Conservation (phyloP, 2,797 vertebrate species). For the Champsocephalus esox region DNA sequence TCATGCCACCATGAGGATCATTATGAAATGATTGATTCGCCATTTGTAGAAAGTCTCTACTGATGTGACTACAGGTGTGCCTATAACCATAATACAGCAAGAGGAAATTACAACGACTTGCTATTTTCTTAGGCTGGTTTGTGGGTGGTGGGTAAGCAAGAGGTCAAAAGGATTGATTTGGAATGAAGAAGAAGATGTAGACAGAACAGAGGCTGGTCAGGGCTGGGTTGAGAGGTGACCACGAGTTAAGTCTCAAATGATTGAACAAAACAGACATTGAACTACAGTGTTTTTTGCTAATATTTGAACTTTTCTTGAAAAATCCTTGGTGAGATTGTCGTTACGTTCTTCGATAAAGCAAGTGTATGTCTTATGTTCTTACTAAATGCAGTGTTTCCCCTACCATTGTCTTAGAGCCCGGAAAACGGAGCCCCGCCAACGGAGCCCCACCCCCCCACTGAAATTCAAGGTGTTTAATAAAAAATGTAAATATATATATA, state of each 20-base stretch:
- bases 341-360: no score
- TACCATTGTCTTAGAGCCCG: no score
- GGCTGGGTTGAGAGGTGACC: conserved; percentile 1
- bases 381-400: no score
- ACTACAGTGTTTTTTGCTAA: neutral
- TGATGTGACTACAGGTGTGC: conserved; percentile 6
- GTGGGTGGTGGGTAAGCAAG: conserved; percentile 19
- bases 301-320: neutral
- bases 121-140: neutral
- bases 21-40: neutral
- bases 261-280: neutral
- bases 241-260: neutral
- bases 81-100: neutral
- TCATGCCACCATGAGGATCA: neutral
- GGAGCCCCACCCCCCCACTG: no score
- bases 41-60: neutral
- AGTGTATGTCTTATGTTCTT: no score
- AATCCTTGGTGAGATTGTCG: neutral
- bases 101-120: neutral
- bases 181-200: conserved; percentile 49
- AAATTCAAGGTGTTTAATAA: no score
- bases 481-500: no score
- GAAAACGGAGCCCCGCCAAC: no score
- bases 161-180: conserved; percentile 31
- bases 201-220: conserved; percentile 25